A percentile compares a stretch with the other conserved stretches of the same genome.
phyloP scores from a whole-genome alignment of 2,888 invertebrate genomes.

The Platynereis dumerilii region DNA sequence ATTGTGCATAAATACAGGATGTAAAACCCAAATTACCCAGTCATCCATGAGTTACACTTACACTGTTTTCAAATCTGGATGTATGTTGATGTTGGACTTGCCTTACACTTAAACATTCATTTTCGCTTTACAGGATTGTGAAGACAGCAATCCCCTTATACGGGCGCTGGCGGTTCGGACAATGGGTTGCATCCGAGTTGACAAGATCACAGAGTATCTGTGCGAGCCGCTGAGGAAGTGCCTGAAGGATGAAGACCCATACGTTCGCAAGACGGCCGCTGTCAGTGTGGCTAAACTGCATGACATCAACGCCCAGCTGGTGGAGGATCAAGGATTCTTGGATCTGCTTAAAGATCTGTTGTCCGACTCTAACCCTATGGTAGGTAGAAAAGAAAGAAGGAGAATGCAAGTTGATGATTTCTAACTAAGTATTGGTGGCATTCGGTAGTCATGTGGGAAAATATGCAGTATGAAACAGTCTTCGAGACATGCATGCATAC shows the following conservation, averaged over 20 bases:
- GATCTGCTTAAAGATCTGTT: conserved; percentile 95
- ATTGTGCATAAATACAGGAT: too few species aligned
- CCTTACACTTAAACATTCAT: too few species aligned
- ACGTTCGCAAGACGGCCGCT: conserved; percentile 91
- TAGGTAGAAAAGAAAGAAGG: too few species aligned
- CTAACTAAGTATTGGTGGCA: not conserved
- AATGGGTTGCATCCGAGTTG: conserved; percentile 99
- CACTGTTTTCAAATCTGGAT: too few species aligned
- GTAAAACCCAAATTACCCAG: too few species aligned
- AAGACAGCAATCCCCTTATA: conserved; percentile 98
- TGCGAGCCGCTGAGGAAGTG: conserved; percentile 93
- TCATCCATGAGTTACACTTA: too few species aligned
- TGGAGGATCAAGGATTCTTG: conserved; percentile 90
- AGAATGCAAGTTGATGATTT: too few species aligned
- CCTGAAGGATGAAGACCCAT: conserved; percentile 65
- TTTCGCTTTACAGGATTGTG: conserved; percentile 80
- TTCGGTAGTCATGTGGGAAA: not conserved
- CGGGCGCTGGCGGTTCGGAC: conserved; percentile 97
- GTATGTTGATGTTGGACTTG: too few species aligned
- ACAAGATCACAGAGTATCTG: conserved; percentile 99
- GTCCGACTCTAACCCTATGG: conserved; percentile 99
- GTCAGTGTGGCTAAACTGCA: conserved; percentile 99
- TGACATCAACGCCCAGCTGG: conserved; percentile 83
- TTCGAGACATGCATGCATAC: too few species aligned
- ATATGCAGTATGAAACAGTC: too few species aligned